Evolutionary conservation across 2,888 invertebrate species (phyloP).

Genomic region (Dilophus febrilis): DNA sequence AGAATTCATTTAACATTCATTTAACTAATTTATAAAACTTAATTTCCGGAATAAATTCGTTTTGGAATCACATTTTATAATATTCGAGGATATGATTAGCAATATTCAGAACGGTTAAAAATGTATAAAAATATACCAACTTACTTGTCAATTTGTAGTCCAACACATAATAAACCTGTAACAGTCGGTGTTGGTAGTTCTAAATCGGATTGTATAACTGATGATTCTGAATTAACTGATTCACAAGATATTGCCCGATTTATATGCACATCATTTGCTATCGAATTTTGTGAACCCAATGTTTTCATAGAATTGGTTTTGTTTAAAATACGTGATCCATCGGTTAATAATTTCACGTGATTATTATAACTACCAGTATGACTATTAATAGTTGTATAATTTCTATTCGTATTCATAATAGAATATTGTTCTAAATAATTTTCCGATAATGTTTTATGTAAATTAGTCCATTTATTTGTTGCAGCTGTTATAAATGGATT

Average conservation of each 20-base stretch:
- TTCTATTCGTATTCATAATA: slow-evolving; percentile 2
- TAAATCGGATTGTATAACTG: slow-evolving; percentile 45
- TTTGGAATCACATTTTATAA: too few species aligned
- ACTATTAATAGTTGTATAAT: background rate
- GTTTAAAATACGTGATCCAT: too few species aligned
- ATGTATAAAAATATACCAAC: too few species aligned
- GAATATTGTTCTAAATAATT: slow-evolving; percentile 19
- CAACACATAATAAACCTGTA: slow-evolving; percentile 59
- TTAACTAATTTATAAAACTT: too few species aligned
- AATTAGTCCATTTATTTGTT: slow-evolving; percentile 22
- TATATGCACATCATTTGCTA: slow-evolving; percentile 19
- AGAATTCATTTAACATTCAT: too few species aligned
- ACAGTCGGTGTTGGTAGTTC: slow-evolving; percentile 50
- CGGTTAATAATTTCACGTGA: too few species aligned
- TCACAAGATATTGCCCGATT: slow-evolving; percentile 57
- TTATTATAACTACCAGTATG: too few species aligned
- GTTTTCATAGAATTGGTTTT: slow-evolving; percentile 22
- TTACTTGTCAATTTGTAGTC: slow-evolving; percentile 61
- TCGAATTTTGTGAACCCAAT: slow-evolving; percentile 25
- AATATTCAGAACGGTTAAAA: too few species aligned
- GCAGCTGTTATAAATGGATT: slow-evolving; percentile 20
- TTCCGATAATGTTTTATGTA: slow-evolving; percentile 30
- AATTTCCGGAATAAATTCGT: too few species aligned
- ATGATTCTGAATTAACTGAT: slow-evolving; percentile 64
- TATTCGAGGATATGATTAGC: too few species aligned